Evolutionary conservation across 2,113 vertebrate genomes (phyloP).

Genomic region (Rhipidura dahli): DNA sequence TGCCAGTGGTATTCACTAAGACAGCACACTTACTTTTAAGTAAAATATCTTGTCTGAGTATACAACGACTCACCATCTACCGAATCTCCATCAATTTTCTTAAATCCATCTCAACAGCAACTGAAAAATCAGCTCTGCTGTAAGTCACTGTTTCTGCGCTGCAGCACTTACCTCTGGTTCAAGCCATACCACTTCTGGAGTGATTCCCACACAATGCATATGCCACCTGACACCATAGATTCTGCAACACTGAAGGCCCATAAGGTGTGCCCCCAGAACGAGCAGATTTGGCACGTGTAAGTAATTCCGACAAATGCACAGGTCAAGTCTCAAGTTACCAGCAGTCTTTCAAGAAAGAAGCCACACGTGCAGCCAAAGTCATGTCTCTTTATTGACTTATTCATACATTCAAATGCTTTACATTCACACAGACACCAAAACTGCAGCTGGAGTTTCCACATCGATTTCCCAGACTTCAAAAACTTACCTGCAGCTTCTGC

Average conservation of each 20-base stretch:
- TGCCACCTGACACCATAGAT: not conserved
- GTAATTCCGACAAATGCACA: fast-evolving
- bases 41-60: fast-evolving
- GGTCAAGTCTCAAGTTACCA: not conserved
- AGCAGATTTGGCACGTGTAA: fast-evolving
- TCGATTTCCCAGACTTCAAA: not conserved
- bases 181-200: not conserved
- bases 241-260: not conserved
- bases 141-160: not conserved
- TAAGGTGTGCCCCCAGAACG: not conserved
- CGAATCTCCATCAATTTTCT: fast-evolving
- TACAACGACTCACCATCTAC: not conserved
- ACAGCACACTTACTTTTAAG: fast-evolving
- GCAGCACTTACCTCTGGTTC: not conserved
- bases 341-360: not conserved
- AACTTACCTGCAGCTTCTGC: slow-evolving; percentile 10
- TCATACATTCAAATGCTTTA: not conserved
- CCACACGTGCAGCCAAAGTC: not conserved
- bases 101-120: not conserved
- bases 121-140: fast-evolving
- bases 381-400: slow-evolving; percentile 10
- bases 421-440: not conserved
- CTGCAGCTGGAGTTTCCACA: not conserved
- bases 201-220: fast-evolving
- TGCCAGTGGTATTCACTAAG: not conserved